phyloP scores from a whole-genome alignment of 2,888 invertebrate genomes.

The Trichacis sp. region DNA sequence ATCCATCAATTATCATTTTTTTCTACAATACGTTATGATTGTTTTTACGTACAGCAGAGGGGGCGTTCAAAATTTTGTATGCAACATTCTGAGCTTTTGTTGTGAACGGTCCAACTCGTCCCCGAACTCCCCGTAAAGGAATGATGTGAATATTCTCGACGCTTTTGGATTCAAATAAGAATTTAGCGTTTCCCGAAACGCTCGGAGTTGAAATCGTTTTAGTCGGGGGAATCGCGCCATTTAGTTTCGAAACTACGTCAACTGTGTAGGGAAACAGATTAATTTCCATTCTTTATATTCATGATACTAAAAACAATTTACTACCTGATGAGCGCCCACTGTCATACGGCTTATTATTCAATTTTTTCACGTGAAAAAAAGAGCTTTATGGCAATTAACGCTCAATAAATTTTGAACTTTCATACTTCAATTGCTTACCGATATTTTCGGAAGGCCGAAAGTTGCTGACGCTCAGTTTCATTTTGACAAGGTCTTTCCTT shows the following conservation, averaged over 20 bases:
- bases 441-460: neutral
- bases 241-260: neutral
- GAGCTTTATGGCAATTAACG: too few relatives aligned
- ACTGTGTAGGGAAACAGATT: neutral
- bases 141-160: neutral
- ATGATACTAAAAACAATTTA: neutral
- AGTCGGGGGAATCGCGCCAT: neutral
- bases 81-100: neutral
- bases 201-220: neutral
- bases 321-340: neutral
- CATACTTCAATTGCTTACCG: neutral
- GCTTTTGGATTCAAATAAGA: neutral
- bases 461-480: neutral
- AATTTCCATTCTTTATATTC: neutral
- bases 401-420: neutral
- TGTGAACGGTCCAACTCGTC: neutral
- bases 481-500: too few relatives aligned
- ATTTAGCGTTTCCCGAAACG: neutral
- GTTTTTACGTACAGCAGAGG: neutral
- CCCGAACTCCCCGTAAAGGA: neutral
- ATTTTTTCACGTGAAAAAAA: neutral
- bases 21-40: too few relatives aligned
- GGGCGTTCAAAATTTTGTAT: neutral
- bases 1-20: too few relatives aligned
- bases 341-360: too few relatives aligned